These are phyloP conservation scores for Lampris megalopsis DNA, from an alignment of 2,113 vertebrate species.

Conservation along the genomic window DNA sequence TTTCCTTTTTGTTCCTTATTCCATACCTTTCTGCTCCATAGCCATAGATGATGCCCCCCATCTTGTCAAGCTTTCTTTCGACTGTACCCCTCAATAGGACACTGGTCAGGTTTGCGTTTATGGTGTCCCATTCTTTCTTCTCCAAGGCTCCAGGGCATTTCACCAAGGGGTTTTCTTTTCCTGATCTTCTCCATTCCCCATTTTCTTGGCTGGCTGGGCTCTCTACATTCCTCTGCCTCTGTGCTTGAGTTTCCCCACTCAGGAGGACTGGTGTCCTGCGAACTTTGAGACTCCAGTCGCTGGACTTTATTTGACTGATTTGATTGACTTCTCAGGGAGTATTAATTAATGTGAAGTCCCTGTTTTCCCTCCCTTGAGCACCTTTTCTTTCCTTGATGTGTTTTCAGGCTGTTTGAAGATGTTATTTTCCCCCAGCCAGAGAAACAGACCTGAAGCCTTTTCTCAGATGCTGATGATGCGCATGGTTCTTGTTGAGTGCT, in stretches of 20 bases:
- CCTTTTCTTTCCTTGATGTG: background rate
- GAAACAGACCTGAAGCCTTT: no score
- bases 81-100: background rate
- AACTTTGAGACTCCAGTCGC: background rate
- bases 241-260: background rate
- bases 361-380: background rate
- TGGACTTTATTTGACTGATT: background rate
- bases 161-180: background rate
- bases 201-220: constrained; percentile 6
- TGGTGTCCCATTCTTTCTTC: background rate
- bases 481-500: no score
- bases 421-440: no score
- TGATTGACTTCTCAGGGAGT: background rate
- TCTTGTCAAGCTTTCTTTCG: constrained; percentile 16
- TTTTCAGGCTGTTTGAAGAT: background rate
- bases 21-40: background rate
- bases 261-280: background rate
- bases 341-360: background rate
- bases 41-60: background rate
- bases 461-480: no score
- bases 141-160: background rate
- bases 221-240: background rate
- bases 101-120: background rate
- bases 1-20: background rate
- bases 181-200: constrained; percentile 9